Evolutionary conservation across 2,888 invertebrate genomes (phyloP), one percentile per base, ranked within the genome.

Genomic region (Microctonus brassicae): DNA sequence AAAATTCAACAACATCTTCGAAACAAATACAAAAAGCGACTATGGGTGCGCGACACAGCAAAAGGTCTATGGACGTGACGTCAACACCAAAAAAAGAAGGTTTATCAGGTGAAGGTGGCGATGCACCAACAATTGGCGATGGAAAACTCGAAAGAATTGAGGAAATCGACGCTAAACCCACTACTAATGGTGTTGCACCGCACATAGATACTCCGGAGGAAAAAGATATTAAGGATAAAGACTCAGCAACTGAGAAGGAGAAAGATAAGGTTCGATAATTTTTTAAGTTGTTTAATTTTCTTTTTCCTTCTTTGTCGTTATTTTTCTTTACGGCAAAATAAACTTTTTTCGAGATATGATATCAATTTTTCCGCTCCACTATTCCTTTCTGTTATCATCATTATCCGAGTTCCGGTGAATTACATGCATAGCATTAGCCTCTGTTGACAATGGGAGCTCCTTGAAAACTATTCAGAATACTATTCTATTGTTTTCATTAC

Each of bases 31-130:
- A 61, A 74, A 69, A 62, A 33, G 70, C 83, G 90, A 88, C 88
- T 64, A 95, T 95, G 95, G 95, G 95, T 90, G 94, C 93, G 89
- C 92, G 93, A 90, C 94, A 94, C 90, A 95, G 95, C 89, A 95
- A 94, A 89, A 93, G 94, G 89, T 95, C 95, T 84, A 94, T 95
- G 88, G 95, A 95, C 88, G 95, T 95, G 88, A 93, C 93, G 82
- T 94, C 94, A 89, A 93, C 90, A 86, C 91, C 89, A 75, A 89
- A 89, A 87, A 89, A 89, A 82, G 89, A 90, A 75, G 89, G 88
- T 55, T 84, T 88, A 75, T 91, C 91, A 71, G 82, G 80, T 53
- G 86, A 84, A 64, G 83, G 83, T 29, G 94, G 93, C 75, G 90
- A 89, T 75, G 84, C 83, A 33, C 83, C 83, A 20, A 86, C 83